These are phyloP conservation scores for Opisthograptis luteolata DNA, from an alignment of 2,888 invertebrate species.

Conservation along the genomic window DNA sequence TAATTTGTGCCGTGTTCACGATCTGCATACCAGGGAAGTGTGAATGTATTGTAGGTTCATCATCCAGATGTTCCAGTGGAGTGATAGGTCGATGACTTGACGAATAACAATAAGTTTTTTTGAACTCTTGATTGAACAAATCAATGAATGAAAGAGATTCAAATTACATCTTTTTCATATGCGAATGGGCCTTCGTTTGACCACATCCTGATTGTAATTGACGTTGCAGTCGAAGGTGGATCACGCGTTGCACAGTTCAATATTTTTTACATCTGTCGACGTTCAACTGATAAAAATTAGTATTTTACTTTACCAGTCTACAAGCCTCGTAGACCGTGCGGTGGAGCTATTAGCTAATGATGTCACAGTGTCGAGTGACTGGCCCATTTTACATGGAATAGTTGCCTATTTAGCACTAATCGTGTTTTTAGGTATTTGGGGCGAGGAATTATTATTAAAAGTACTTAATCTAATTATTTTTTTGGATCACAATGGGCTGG, in stretches of 20 bases:
- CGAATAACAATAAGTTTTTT: neutral
- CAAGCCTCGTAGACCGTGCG: neutral
- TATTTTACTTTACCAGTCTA: too few relatives aligned
- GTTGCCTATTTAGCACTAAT: slow-evolving; percentile 38
- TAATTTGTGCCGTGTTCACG: slow-evolving; percentile 40
- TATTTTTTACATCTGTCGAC: too few relatives aligned
- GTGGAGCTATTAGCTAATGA: slow-evolving; percentile 1
- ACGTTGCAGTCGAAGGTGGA: too few relatives aligned
- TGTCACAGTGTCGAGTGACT: neutral
- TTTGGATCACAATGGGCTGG: too few relatives aligned
- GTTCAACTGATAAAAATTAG: too few relatives aligned
- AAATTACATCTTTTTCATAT: too few relatives aligned
- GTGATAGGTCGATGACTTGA: slow-evolving; percentile 18
- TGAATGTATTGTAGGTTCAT: neutral
- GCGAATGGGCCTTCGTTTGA: too few relatives aligned
- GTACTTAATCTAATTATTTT: too few relatives aligned
- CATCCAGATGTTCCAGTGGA: slow-evolving; percentile 11
- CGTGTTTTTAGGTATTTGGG: slow-evolving; percentile 2
- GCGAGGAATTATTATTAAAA: neutral
- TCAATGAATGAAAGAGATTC: too few relatives aligned
- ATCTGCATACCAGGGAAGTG: slow-evolving; percentile 16
- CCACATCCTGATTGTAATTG: too few relatives aligned
- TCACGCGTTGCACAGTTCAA: too few relatives aligned
- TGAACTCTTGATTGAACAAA: too few relatives aligned
- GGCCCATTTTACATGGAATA: slow-evolving; percentile 41